Base-by-base conservation (phyloP, 2,888 invertebrate species). In the Dorcus hopei region DNA sequence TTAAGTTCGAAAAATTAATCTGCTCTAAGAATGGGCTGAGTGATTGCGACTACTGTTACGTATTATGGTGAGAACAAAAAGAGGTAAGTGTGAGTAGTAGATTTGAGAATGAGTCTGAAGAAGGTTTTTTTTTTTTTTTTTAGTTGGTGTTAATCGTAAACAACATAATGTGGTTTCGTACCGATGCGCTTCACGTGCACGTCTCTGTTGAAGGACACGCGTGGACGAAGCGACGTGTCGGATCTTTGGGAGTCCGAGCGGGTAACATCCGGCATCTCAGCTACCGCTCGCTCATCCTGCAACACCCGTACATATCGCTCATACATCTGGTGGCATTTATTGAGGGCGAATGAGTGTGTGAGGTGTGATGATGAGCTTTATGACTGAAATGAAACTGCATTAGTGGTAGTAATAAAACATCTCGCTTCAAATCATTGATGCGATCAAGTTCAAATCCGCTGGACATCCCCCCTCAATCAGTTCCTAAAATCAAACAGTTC, bases 161-260 rank as follows among this genome's bases (percentile, higher is more conserved):
- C 45, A 45, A 26, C 26, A 26, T 26, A 26, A 26, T 26, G 26
- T 45, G 45, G 14, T 45, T 64, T 69, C 77, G 73, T 79, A 91
- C 91, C 91, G 82, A 92, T 92, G 83, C 92, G 84, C 81, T 93
- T 93, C 77, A 93, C 90, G 83, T 91, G 91, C 74, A 93, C 92
- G 85, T 92, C 92, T 80, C 90, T 85, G 85, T 93, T 92, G 84
- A 93, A 93, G 78, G 92, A 93, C 73, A 93, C 93, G 72, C 87
- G 84, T 68, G 83, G 89, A 79, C 86, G 88, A 64, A 74, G 72
- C 52, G 79, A 79, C 55, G 76, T 70, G 68, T 80, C 79, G 65
- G 80, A 80, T 67, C 79, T 70, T 71, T 79, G 80, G 65, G 82
- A 83, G 70, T 83, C 82, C 73, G 82, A 80, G 70, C 81, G 80